These are phyloP conservation scores for Nomada fabriciana DNA, from an alignment of 2,888 invertebrate species.

Conservation along the genomic window DNA sequence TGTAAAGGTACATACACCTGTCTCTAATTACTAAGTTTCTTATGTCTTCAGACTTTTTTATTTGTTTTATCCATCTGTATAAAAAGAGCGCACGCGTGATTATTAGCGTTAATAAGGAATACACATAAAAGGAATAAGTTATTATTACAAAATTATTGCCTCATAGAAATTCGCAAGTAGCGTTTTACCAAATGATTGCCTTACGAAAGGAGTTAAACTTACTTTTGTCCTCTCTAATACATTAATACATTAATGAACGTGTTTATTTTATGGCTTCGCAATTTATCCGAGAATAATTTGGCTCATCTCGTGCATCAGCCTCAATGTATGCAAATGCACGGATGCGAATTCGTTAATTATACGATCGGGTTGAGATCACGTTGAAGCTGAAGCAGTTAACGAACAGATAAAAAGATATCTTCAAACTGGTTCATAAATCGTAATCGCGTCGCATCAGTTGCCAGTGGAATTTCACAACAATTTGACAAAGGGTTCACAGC, in stretches of 20 bases:
- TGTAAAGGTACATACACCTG: no score
- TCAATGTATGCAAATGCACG: constrained; percentile 12
- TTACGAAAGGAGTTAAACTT: no score
- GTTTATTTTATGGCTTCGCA: neutral
- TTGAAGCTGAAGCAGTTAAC: constrained; percentile 69
- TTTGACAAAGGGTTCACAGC: constrained; percentile 70
- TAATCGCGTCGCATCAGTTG: constrained; percentile 71
- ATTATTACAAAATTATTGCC: no score
- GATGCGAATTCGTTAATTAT: constrained; percentile 61
- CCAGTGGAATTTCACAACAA: constrained; percentile 72
- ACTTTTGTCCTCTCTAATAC: neutral
- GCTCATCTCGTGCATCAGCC: constrained; percentile 10
- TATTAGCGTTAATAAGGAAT: no score
- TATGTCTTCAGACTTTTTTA: neutral
- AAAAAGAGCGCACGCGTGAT: no score
- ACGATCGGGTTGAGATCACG: constrained; percentile 24
- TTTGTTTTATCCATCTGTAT: neutral
- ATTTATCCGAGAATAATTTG: neutral
- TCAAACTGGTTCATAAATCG: constrained; percentile 77
- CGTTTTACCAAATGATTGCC: no score
- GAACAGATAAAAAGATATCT: constrained; percentile 76
- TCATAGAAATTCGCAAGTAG: no score
- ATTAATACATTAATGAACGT: no score
- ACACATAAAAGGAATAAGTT: no score
- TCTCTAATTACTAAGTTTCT: no score